Evolutionary conservation across 2,113 vertebrate genomes (phyloP).

Genomic region (Ochotona curzoniae): DNA sequence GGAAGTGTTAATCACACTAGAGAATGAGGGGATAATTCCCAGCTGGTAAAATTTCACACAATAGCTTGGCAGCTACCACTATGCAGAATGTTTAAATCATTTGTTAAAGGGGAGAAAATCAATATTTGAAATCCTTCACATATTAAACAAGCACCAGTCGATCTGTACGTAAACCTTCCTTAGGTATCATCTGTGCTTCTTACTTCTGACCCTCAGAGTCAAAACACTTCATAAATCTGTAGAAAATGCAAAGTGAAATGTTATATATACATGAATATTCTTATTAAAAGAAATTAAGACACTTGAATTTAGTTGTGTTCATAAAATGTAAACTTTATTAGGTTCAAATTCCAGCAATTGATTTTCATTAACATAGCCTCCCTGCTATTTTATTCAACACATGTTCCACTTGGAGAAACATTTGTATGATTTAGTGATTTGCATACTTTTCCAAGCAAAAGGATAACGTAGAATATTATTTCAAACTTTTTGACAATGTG

Average conservation of each 20-base stretch:
- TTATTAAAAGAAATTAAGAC: constrained; percentile 49
- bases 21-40: constrained; percentile 80
- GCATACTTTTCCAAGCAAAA: not conserved
- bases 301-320: constrained; percentile 47
- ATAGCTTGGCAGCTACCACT: constrained; percentile 68
- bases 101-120: constrained; percentile 43
- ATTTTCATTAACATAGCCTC: constrained; percentile 9
- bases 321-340: constrained; percentile 36
- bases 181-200: not conserved
- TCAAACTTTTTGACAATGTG: not conserved
- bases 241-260: constrained; percentile 49
- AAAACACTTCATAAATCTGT: not conserved
- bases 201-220: constrained; percentile 6
- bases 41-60: constrained; percentile 79
- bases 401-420: constrained; percentile 17
- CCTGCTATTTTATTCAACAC: not conserved
- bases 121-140: constrained; percentile 65
- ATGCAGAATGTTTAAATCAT: constrained; percentile 66
- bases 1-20: constrained; percentile 81
- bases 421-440: not conserved
- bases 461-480: not conserved
- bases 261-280: constrained; percentile 30
- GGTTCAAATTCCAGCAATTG: not conserved
- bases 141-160: constrained; percentile 32
- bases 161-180: constrained; percentile 8